Evolutionary conservation across 2,888 invertebrate genomes (phyloP).

Genomic region (Ornithoptera alexandrae): DNA sequence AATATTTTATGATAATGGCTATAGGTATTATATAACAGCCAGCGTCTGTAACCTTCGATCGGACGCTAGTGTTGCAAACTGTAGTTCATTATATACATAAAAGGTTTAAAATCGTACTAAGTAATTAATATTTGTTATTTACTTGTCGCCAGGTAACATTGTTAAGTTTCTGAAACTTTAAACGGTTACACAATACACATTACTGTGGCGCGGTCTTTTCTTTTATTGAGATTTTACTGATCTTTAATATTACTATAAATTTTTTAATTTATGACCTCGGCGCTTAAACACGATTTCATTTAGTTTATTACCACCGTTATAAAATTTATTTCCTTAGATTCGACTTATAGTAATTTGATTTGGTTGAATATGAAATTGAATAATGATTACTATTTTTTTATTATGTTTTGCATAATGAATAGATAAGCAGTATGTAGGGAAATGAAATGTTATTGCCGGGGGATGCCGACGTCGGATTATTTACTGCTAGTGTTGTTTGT

Average conservation of each 20-base stretch:
- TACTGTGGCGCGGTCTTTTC: slow-evolving; percentile 48
- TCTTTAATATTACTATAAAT: slow-evolving; percentile 73
- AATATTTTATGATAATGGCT: slow-evolving; percentile 26
- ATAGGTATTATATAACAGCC: slow-evolving; percentile 22
- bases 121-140: not conserved
- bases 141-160: slow-evolving; percentile 33
- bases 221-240: slow-evolving; percentile 70
- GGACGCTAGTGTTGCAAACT: slow-evolving; percentile 2
- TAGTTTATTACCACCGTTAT: slow-evolving; percentile 63
- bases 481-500: slow-evolving; percentile 18
- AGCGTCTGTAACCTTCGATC: slow-evolving; percentile 5
- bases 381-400: slow-evolving; percentile 57
- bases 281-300: slow-evolving; percentile 70
- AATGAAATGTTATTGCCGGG: slow-evolving; percentile 28
- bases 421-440: slow-evolving; percentile 36
- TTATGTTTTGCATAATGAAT: slow-evolving; percentile 54
- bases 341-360: slow-evolving; percentile 65
- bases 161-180: slow-evolving; percentile 35
- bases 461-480: slow-evolving; percentile 22
- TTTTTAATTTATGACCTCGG: slow-evolving; percentile 65
- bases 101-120: slow-evolving; percentile 14
- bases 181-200: slow-evolving; percentile 54
- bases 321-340: slow-evolving; percentile 64
- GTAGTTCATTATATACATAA: slow-evolving; percentile 17
- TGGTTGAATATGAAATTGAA: slow-evolving; percentile 64